These are phyloP conservation scores for Cylindroiulus punctatus DNA, from an alignment of 2,888 invertebrate genomes.

Conservation along the genomic window DNA sequence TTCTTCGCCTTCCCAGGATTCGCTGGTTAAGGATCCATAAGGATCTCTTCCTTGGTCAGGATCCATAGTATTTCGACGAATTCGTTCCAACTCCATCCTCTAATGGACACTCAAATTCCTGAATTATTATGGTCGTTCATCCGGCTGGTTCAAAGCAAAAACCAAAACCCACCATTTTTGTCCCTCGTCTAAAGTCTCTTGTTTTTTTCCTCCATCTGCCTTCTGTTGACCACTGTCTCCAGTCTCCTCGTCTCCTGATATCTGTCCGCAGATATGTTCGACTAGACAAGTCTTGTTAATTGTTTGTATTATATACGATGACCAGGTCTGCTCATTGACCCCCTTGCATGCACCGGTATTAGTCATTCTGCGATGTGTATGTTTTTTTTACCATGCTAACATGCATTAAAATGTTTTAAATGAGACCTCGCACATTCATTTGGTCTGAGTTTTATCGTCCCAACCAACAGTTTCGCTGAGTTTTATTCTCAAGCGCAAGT, in stretches of 20 bases:
- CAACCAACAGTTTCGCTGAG: neutral
- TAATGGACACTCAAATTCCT: neutral
- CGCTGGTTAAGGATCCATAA: constrained; percentile 34
- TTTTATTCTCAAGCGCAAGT: no score
- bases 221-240: constrained; percentile 33
- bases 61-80: constrained; percentile 38
- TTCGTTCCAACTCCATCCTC: neutral
- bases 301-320: constrained; percentile 50
- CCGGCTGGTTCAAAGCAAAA: constrained; percentile 24
- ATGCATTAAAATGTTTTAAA: constrained; percentile 27
- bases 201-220: neutral
- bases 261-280: constrained; percentile 3
- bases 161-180: constrained; percentile 50
- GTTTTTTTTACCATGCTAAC: constrained; percentile 23
- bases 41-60: neutral
- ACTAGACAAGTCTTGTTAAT: constrained; percentile 42
- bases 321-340: constrained; percentile 43
- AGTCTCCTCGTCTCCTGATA: neutral
- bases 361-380: constrained; percentile 29
- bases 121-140: constrained; percentile 38
- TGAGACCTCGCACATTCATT: neutral
- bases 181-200: neutral
- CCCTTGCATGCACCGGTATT: constrained; percentile 9
- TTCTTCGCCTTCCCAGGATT: constrained; percentile 48
- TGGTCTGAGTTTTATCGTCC: neutral